A percentile compares a stretch with the other conserved stretches of the same genome.
These are phyloP conservation scores for Andrena bucephala DNA, from an alignment of 2,888 invertebrate genomes.

Conservation along the genomic window DNA sequence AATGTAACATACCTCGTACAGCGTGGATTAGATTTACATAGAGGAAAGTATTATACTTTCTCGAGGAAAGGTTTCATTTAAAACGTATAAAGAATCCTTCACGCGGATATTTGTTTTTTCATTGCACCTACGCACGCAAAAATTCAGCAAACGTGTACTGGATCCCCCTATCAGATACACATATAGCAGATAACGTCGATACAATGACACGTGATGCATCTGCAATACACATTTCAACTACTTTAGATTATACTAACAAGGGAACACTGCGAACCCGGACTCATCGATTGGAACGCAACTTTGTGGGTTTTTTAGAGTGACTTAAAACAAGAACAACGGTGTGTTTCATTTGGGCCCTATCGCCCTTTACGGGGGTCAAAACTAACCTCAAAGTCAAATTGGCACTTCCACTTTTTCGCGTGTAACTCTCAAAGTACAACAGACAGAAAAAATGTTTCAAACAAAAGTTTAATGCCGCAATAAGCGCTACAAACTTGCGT, in stretches of 20 bases:
- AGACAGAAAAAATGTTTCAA: no score
- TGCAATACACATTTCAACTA: neutral
- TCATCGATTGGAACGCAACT: no score
- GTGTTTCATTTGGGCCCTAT: no score
- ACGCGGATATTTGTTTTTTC: neutral
- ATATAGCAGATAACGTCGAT: neutral
- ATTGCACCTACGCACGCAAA: neutral
- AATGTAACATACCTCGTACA: neutral
- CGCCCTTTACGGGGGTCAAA: no score
- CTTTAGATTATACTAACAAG: neutral
- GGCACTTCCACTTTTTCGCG: no score
- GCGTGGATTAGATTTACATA: neutral
- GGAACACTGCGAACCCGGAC: no score
- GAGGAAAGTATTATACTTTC: neutral
- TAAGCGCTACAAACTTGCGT: no score
- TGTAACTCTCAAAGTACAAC: no score
- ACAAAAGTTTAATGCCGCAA: no score
- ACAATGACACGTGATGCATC: neutral
- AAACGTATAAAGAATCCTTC: neutral
- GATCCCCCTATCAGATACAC: neutral
- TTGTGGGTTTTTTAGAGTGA: no score
- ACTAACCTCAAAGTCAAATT: no score
- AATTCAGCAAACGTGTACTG: neutral
- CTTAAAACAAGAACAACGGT: no score
- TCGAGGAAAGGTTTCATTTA: neutral